Evolutionary conservation across 2,113 vertebrate species (phyloP).

Genomic region (Entomyzon cyanotis): DNA sequence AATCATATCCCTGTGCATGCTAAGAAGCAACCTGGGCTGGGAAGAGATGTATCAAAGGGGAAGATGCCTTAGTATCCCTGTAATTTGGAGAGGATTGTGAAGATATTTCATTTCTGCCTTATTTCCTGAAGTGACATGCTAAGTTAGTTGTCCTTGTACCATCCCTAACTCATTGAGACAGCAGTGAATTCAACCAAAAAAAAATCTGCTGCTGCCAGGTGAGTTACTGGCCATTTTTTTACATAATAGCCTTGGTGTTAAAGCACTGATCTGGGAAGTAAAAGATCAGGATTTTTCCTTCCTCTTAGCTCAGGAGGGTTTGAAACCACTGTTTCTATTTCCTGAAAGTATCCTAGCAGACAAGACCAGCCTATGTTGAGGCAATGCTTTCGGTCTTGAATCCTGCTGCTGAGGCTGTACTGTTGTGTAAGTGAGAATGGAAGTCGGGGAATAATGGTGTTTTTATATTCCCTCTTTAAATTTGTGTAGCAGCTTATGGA

Average conservation of each 20-base stretch:
- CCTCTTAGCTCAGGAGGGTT: background rate
- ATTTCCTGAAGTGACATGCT: background rate
- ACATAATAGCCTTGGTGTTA: background rate
- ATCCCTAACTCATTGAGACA: slow-evolving; percentile 29
- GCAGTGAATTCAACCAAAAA: slow-evolving; percentile 19
- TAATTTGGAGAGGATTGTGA: background rate
- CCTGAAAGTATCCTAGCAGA: background rate
- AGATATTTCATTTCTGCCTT: slow-evolving; percentile 8
- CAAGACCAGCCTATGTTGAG: background rate
- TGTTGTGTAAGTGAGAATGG: background rate
- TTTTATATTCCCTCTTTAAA: background rate
- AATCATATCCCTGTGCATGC: background rate
- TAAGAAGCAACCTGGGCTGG: background rate
- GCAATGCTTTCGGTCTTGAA: background rate
- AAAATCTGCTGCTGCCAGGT: slow-evolving; percentile 2
- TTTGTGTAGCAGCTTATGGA: background rate
- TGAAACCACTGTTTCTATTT: background rate
- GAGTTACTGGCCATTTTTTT: background rate
- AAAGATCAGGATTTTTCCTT: background rate
- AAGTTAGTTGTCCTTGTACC: background rate
- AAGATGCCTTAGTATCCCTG: background rate
- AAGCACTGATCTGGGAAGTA: background rate
- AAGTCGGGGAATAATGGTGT: background rate
- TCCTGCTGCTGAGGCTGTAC: background rate
- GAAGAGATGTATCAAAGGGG: background rate